Percentiles rank a stretch among this genome's conserved stretches.
Evolutionary conservation across 1,140 invertebrate genomes (phyloP).

Genomic region (Drosophila cardini): DNA sequence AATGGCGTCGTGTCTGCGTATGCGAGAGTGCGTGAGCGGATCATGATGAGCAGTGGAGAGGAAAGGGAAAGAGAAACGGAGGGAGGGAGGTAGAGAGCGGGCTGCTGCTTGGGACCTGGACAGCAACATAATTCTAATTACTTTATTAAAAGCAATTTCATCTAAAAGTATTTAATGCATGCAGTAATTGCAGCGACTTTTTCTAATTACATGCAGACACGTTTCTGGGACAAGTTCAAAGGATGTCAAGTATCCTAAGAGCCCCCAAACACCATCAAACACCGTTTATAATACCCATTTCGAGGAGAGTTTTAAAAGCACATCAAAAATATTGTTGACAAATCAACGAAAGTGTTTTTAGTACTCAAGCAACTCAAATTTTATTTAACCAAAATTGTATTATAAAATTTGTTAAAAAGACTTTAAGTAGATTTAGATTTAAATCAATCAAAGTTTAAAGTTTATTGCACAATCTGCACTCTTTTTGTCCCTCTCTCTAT

Average conservation of each 20-base stretch:
- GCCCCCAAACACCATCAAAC: background rate
- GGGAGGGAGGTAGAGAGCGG: background rate
- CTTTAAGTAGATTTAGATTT: too few species aligned
- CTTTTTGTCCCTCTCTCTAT: too few species aligned
- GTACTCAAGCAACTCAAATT: too few species aligned
- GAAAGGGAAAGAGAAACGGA: background rate
- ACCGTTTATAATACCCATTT: background rate
- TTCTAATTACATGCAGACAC: constrained; percentile 41
- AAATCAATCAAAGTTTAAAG: too few species aligned
- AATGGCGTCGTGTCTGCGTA: constrained; percentile 47
- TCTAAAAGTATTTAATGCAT: constrained; percentile 34
- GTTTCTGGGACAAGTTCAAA: constrained; percentile 58
- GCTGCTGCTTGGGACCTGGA: constrained; percentile 5
- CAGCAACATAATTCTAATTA: constrained; percentile 50
- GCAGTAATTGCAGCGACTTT: constrained; percentile 41
- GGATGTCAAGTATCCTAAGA: background rate
- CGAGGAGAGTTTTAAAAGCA: background rate
- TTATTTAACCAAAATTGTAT: too few species aligned
- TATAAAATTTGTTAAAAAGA: too few species aligned
- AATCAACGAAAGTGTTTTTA: too few species aligned
- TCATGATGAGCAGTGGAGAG: background rate
- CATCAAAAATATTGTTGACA: too few species aligned
- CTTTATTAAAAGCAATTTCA: constrained; percentile 49
- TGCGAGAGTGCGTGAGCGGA: constrained; percentile 42
- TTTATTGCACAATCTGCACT: too few species aligned